Base-by-base conservation (phyloP, 2,113 vertebrate species). In the Sapajus apella region DNA sequence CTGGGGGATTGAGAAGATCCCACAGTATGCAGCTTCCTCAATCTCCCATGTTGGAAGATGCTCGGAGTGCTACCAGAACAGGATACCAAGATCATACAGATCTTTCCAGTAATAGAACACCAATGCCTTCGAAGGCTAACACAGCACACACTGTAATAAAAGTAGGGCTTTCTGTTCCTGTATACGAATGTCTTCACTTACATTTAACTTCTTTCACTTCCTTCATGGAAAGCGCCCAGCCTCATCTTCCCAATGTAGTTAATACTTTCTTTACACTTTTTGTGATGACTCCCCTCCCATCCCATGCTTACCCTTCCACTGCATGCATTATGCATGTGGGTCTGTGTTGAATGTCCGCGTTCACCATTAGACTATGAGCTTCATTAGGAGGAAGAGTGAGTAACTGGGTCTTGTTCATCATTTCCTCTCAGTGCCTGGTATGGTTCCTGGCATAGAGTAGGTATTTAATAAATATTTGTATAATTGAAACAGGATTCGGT, bases 221-320 rank as follows among this genome's bases (percentile, higher is more conserved):
- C 37, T 40, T 47, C 52, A 1, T 9, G n/a, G 50, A 55, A 84
- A 23, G 4, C 9, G 37, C 40, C 37, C 30, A n/a, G 45, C 0
- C 56, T 35, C 61, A n/a, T 61, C 8, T 43, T 35, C 13, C 16
- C 32, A 4, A 2, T 3, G 27, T n/a, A 2, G 21, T 45, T 0
- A 64, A 32, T 64, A 64, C 8, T 10, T 23, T 55, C 7, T 79
- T 32, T n/a, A 14, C 1, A 45, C 32, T 45, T 88, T 21, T 12
- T 40, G 4, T 23, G 0, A 9, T 1, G 56, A 32, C 6, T 18
- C 32, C 6, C 11, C 1, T 17, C 20, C 16, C 0, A 4, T 7
- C 2, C 47, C 61, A 25, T 17, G 8, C 66, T 52, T 68, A 23
- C 14, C 4, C 32, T 25, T 66, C 40, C 5, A 5, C 5, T 40